Evolutionary conservation across 2,797 vertebrate species (phyloP), one percentile per base, ranked within the genome.

Genomic region (Oreonectes daqikongensis): DNA sequence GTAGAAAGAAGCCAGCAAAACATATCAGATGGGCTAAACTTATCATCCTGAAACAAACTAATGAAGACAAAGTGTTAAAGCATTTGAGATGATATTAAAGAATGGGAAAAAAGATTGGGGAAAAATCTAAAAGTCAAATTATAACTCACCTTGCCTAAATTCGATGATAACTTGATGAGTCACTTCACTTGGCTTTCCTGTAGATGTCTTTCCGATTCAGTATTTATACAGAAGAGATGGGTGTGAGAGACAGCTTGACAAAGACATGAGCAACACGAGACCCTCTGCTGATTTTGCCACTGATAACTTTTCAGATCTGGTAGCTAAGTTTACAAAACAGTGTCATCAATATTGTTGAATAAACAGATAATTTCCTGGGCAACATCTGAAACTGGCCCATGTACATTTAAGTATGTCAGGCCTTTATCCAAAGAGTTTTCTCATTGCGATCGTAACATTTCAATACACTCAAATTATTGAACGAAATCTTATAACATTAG

Each of bases 261-360:
- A 64, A 93, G 85, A 90, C 85, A 80, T 75, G 59, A 48, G 90
- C 81, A 91, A 92, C 82, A 77, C 71, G 83, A 93, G 81, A 84
- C 60, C 44, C 65, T 79, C 38, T 40, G 48, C 11, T 63, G 65
- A 78, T 72, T 67, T 38, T 63, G 24, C 15, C 18, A 60, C 57
- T 75, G 72, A 69, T 69, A 35, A 20, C 67, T 22, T 61, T 83
- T 80, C 52, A 82, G 44, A 73, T 35, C 63, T 42, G 38, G 40
- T 60, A 59, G 28, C 53, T 60, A 73, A 75, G 76, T 40, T 69
- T 38, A 68, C 61, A 75, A 66, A 83, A 70, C 57, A 4, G 74
- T 60, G 40, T 15, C 20, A 48, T 60, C 28, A 69, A 24, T 68
- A 48, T 76, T 69, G 40, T 17, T 50, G 40, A 48, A 26, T 69